Conservation (phyloP, 2,888 invertebrate species). For the Tricholauxania praeusta region DNA sequence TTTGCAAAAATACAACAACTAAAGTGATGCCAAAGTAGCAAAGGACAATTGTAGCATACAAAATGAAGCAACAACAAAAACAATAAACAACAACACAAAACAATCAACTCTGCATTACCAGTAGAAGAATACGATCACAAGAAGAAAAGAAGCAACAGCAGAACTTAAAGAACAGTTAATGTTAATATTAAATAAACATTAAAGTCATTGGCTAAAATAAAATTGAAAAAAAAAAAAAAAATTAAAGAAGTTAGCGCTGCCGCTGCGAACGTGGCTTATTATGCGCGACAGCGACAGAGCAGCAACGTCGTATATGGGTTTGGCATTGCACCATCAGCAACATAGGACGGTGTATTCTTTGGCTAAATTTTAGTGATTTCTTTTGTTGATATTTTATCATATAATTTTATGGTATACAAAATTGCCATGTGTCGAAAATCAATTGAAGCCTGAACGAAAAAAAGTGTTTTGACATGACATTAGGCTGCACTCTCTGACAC, state of each 20-base stretch:
- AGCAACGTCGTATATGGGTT: slow-evolving; percentile 5
- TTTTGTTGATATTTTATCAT: too few species aligned
- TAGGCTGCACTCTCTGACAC: too few species aligned
- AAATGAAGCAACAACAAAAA: slow-evolving; percentile 26
- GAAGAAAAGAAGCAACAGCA: neutral
- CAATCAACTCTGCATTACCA: neutral
- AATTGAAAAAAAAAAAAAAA: slow-evolving; percentile 1
- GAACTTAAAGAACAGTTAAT: slow-evolving; percentile 33
- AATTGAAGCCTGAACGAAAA: too few species aligned
- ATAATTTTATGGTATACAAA: too few species aligned
- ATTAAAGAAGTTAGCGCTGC: neutral
- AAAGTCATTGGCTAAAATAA: neutral
- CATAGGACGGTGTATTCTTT: neutral
- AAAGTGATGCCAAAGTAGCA: neutral
- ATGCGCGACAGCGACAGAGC: neutral
- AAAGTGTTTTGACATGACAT: too few species aligned
- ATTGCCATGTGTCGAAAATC: too few species aligned
- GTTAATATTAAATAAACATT: slow-evolving; percentile 34
- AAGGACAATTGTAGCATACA: slow-evolving; percentile 27
- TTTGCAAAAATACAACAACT: slow-evolving; percentile 1
- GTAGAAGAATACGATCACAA: slow-evolving; percentile 4
- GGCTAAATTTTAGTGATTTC: too few species aligned
- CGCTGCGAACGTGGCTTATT: slow-evolving; percentile 26
- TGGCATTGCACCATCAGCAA: neutral
- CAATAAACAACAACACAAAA: slow-evolving; percentile 13